Base-by-base conservation (phyloP, 2,888 invertebrate genomes). In the Xestoiulus laeticollis region DNA sequence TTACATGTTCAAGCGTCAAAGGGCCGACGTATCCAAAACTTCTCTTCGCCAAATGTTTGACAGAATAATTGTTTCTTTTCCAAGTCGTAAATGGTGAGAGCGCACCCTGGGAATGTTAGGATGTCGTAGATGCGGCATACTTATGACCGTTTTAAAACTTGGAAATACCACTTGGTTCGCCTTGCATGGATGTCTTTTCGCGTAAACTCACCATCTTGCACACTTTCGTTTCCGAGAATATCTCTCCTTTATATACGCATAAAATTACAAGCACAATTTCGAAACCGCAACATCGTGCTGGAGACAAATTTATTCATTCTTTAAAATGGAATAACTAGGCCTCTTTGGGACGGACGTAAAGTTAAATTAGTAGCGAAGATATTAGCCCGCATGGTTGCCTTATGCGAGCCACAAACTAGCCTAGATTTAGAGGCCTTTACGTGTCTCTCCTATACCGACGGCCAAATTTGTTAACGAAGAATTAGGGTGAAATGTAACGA, bases 21-120 rank as follows among this genome's bases (percentile, higher is more conserved):
- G 84, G 84, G 84, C 19, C 38, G 33, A 33, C 32, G 8, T 26
- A 16, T 30, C 30, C 19, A 26, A 6, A 30, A 3, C 5, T 83
- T 26, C 10, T 8, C 84, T 0, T 33, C 16, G 33, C 84, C 43
- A 14, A 14, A 38, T n/a, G 33, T 84, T 33, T 84, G 84, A 84
- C 84, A 33, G 84, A 84, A 84, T 84, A 84, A 84, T 84, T 84
- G 84, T 84, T 84, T 84, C 84, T 84, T 33, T n/a, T 16, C n/a
- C 19, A n/a, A n/a, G 53, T 59, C 53, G 53, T 59, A 59, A 59
- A 59, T 59, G 53, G 53, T 59, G 53, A 59, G 68, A 5, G 68
- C 26, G 68, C 26, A 68, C 68, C 68, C 68, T 68, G 68, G 68
- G 68, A 68, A 26, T n/a, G 68, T 22, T 68, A 68, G 53, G 53